Evolutionary conservation across 2,113 vertebrate species (phyloP).

Genomic region (Mirza zaza): DNA sequence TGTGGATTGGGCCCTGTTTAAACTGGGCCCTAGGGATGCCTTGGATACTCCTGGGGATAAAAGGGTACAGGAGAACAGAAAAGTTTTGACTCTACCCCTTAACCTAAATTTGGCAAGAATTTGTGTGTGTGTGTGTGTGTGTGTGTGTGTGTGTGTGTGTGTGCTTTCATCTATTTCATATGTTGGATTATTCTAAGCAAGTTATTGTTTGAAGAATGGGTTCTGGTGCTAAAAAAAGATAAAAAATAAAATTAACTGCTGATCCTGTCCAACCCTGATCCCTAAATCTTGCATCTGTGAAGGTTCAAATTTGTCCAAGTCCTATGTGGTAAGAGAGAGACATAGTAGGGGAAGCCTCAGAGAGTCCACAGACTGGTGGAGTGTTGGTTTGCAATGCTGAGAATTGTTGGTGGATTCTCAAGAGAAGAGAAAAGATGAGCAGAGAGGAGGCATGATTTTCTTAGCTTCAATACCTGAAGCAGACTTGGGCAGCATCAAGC

Average conservation of each 20-base stretch:
- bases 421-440: background rate
- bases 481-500: background rate
- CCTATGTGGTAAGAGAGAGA: background rate
- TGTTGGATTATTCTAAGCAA: conserved; percentile 15
- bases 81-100: background rate
- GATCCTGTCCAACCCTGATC: background rate
- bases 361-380: background rate
- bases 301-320: background rate
- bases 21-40: background rate
- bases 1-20: too few relatives aligned
- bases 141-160: background rate
- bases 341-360: accelerated
- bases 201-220: background rate
- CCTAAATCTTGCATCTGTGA: background rate
- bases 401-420: background rate
- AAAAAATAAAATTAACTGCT: background rate
- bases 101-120: background rate
- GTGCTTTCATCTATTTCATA: background rate
- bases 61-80: background rate
- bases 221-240: background rate
- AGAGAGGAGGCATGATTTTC: background rate
- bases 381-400: background rate
- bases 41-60: background rate
- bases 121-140: background rate
- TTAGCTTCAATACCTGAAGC: background rate